Evolutionary conservation across 2,888 invertebrate species (phyloP), one percentile per base, ranked within the genome.

Genomic region (Melanostoma mellinum): DNA sequence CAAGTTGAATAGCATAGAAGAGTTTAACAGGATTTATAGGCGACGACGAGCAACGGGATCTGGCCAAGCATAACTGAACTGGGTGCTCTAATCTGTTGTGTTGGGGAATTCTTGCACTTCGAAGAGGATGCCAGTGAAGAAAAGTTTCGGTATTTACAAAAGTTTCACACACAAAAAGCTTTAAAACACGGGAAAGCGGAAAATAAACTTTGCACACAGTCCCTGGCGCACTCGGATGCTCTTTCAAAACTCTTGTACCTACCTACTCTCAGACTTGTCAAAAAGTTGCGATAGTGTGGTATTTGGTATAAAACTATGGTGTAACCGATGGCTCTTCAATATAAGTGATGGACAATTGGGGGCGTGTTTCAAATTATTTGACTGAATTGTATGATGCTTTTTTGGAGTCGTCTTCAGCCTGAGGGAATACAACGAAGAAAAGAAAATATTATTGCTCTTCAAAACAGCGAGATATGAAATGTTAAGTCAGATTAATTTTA

Each of bases 221-320:
- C 48, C 36, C 48, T 40, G 68, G 67, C 55, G 68, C 50, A 73
- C 35, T 50, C 48, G 38, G 79, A 61, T 68, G 73, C 63, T 60
- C 53, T 40, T 48, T 42, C 63, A 52, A 65, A 67, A 53, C 52
- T 73, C 55, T 56, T 79, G 53, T 53, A 53, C 55, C 20, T 52
- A 67, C 32, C 53, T 60, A 38, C 35, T 35, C 20, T 50, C 9
- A 20, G 20, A 20, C 5, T 0, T 30, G 32, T n/a, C 33, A 40
- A 44, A 48, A 50, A 61, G 46, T 46, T 46, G 46, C 30, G 38
- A 9, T 38, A 50, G 48, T 5, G 44, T 6, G 5, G 30, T 42
- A 42, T 5, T 33, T 6, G 5, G 30, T 42, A 42, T 20, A 38
- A 50, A 50, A 63, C 38, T 50, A 48, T 63, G 63, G 63, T 38